These are phyloP conservation scores for Adoxophyes honmai DNA, from an alignment of 1,140 invertebrate species.

Conservation along the genomic window DNA sequence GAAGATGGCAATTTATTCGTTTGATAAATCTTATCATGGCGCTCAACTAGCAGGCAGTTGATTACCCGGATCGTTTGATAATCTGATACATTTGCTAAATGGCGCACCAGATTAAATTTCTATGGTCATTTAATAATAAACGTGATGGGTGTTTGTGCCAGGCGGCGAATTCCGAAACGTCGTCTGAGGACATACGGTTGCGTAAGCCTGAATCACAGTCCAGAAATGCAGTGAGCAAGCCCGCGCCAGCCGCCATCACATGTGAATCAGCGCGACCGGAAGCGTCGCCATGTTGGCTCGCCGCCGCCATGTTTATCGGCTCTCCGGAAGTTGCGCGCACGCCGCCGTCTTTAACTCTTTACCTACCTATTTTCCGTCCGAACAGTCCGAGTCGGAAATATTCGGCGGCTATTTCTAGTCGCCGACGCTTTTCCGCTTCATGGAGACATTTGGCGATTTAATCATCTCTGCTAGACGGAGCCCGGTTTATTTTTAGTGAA, in stretches of 20 bases:
- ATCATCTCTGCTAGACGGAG: slow-evolving; percentile 63
- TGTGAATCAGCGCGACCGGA: slow-evolving; percentile 73
- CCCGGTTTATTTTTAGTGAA: slow-evolving; percentile 62
- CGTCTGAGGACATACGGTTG: slow-evolving; percentile 59
- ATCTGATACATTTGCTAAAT: too few species aligned
- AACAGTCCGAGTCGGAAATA: slow-evolving; percentile 65
- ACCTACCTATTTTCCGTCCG: slow-evolving; percentile 45
- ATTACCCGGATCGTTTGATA: too few species aligned
- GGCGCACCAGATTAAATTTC: too few species aligned
- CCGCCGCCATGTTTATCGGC: slow-evolving; percentile 70
- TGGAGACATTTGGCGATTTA: slow-evolving; percentile 62
- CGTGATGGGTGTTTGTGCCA: slow-evolving; percentile 38
- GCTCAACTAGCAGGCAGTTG: too few species aligned
- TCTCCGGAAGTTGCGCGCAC: slow-evolving; percentile 73
- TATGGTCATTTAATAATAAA: too few species aligned
- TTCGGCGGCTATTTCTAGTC: slow-evolving; percentile 62
- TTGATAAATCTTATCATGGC: too few species aligned
- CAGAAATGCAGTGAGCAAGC: slow-evolving; percentile 71
- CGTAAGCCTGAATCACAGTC: slow-evolving; percentile 68
- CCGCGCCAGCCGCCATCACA: slow-evolving; percentile 56
- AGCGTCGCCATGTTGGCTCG: slow-evolving; percentile 71
- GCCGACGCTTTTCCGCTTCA: slow-evolving; percentile 67
- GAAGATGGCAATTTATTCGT: too few species aligned
- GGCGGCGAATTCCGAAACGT: slow-evolving; percentile 50
- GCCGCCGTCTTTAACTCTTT: slow-evolving; percentile 57